These are phyloP conservation scores for Atta texana DNA, from an alignment of 1,140 invertebrate genomes.

Conservation along the genomic window DNA sequence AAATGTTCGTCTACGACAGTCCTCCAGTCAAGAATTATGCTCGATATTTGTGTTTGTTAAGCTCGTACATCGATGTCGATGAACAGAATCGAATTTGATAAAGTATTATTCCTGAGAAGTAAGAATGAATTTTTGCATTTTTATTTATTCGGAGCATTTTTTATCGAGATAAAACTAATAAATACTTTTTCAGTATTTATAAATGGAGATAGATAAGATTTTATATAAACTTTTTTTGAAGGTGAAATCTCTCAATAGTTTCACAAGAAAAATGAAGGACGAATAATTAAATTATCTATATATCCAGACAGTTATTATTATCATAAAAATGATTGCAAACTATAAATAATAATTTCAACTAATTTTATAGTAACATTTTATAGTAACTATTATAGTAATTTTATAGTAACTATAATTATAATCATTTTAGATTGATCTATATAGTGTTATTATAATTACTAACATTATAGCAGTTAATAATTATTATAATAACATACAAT, in stretches of 20 bases:
- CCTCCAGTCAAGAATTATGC: conserved; percentile 40
- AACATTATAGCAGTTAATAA: too few relatives aligned
- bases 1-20: conserved; percentile 65
- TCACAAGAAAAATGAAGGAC: background rate
- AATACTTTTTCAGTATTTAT: background rate
- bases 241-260: background rate
- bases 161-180: background rate
- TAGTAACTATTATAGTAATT: too few relatives aligned
- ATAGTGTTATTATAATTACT: too few relatives aligned
- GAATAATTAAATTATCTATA: background rate
- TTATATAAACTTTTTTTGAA: background rate
- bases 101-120: background rate
- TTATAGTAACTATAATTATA: too few relatives aligned
- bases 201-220: background rate
- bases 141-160: background rate
- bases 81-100: background rate
- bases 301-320: too few relatives aligned
- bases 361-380: too few relatives aligned
- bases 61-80: background rate
- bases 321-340: too few relatives aligned
- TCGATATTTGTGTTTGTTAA: conserved; percentile 42
- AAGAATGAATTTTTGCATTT: background rate
- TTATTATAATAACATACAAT: too few relatives aligned
- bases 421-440: too few relatives aligned
- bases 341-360: too few relatives aligned